Evolutionary conservation across 2,797 vertebrate species (phyloP).

Genomic region (Kryptolebias ocellatus): DNA sequence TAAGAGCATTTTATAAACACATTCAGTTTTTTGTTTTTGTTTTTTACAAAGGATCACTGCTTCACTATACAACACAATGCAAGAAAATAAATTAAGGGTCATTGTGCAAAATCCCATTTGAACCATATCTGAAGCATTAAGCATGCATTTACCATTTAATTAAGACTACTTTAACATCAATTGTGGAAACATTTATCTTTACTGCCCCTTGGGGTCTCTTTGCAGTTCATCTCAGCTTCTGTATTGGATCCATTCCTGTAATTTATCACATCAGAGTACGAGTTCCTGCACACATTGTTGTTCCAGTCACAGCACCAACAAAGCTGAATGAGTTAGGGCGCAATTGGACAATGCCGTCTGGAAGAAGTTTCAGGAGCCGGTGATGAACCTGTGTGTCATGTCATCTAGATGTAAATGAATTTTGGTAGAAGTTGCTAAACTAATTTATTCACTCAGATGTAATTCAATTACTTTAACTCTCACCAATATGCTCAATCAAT

Average conservation of each 20-base stretch:
- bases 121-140: background rate
- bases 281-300: constrained; percentile 53
- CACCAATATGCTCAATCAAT: constrained; percentile 23
- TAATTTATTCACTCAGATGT: constrained; percentile 74
- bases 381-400: constrained; percentile 69
- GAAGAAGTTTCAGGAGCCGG: constrained; percentile 39
- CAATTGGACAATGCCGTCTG: constrained; percentile 49
- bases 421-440: constrained; percentile 49
- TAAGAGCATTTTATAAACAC: too few relatives aligned
- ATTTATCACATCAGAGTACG: constrained; percentile 61
- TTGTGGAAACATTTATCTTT: constrained; percentile 43
- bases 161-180: constrained; percentile 38
- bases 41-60: constrained; percentile 12
- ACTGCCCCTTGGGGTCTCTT: constrained; percentile 30
- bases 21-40: background rate
- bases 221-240: constrained; percentile 37
- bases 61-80: background rate
- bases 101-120: background rate
- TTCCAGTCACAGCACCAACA: constrained; percentile 39
- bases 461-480: constrained; percentile 57
- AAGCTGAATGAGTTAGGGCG: constrained; percentile 52
- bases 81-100: constrained; percentile 6
- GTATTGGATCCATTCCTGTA: constrained; percentile 20
- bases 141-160: constrained; percentile 41
- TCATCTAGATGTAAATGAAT: constrained; percentile 74